Evolutionary conservation across 2,797 vertebrate genomes (phyloP).

Genomic region (Coreius guichenoti): DNA sequence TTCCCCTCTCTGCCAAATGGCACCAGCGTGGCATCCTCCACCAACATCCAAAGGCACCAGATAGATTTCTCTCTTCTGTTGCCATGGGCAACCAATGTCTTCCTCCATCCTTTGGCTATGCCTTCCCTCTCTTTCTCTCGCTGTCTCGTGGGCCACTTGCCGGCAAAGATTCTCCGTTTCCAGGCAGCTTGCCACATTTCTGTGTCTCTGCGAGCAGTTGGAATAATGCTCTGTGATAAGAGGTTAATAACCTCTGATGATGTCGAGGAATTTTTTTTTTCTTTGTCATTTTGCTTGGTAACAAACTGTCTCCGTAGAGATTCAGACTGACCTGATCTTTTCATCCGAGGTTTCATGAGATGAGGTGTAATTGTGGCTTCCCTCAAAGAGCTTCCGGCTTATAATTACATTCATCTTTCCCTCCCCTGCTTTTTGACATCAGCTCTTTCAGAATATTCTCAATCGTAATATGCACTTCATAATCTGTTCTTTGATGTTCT

Average conservation of each 20-base stretch:
- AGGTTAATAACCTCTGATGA: constrained; percentile 46
- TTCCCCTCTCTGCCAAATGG: constrained; percentile 74
- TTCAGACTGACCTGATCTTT: constrained; percentile 17
- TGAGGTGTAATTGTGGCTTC: constrained; percentile 24
- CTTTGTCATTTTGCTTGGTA: not conserved
- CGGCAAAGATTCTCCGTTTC: constrained; percentile 40
- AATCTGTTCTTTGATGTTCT: constrained; percentile 30
- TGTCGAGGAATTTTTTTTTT: constrained; percentile 18
- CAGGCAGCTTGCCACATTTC: constrained; percentile 46
- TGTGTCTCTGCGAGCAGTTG: constrained; percentile 34
- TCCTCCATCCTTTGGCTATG: constrained; percentile 34
- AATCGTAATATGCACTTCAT: not conserved
- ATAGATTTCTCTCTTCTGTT: constrained; percentile 79
- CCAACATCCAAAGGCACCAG: constrained; percentile 71
- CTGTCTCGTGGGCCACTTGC: constrained; percentile 42
- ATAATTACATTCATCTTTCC: constrained; percentile 26
- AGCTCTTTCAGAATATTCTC: not conserved
- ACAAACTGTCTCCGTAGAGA: not conserved
- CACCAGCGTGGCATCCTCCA: constrained; percentile 73
- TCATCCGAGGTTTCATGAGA: not conserved
- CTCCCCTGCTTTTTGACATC: constrained; percentile 18
- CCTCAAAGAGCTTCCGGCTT: not conserved
- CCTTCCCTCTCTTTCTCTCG: constrained; percentile 12
- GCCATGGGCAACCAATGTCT: constrained; percentile 79
- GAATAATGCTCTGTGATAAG: constrained; percentile 35